Conservation (phyloP, 2,113 vertebrate genomes). For the Piprites chloris region DNA sequence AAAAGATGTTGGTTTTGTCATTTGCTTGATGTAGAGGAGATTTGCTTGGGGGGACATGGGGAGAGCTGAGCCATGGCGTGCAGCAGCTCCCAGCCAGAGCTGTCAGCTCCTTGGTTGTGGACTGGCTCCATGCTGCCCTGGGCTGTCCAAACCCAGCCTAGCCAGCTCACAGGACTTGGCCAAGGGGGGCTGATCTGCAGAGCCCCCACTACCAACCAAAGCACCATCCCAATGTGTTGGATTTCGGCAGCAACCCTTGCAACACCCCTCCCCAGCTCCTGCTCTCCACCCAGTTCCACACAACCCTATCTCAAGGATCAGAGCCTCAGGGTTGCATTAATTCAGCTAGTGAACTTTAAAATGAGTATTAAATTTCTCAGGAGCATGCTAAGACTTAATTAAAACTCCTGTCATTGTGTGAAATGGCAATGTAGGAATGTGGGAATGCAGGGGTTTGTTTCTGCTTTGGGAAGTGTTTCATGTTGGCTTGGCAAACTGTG, state of each 20-base stretch:
- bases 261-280: not conserved
- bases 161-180: not conserved
- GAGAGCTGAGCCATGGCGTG: not conserved
- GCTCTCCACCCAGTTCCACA: not conserved
- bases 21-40: not conserved
- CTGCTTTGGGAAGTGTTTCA: not conserved
- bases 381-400: not conserved
- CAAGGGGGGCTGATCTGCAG: not conserved
- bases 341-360: not conserved
- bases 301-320: not conserved
- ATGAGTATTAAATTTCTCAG: constrained; percentile 3
- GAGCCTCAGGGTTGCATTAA: not conserved
- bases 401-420: not conserved
- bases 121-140: not conserved
- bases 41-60: not conserved
- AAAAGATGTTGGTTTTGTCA: not conserved
- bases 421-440: not conserved
- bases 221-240: not conserved
- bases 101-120: fast-evolving
- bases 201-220: not conserved
- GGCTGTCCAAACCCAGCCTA: not conserved
- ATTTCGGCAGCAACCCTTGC: not conserved
- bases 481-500: fast-evolving
- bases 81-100: fast-evolving
- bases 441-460: not conserved